Percentiles rank a stretch among this genome's conserved stretches.
phyloP scores from a whole-genome alignment of 2,797 vertebrate species.

The Cheirogaleus major region DNA sequence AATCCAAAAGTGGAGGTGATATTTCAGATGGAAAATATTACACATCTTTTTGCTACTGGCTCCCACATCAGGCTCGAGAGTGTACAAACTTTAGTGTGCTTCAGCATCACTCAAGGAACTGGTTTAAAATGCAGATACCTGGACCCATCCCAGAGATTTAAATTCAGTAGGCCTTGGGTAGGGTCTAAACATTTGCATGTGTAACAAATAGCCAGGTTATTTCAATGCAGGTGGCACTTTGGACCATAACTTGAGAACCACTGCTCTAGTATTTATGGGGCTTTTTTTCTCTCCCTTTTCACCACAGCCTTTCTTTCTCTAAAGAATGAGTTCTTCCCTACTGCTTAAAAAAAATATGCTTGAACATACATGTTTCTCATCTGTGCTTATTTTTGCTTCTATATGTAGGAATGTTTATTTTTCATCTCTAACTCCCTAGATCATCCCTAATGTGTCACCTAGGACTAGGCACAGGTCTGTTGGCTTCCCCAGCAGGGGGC shows the following conservation, averaged over 20 bases:
- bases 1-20: constrained; percentile 4
- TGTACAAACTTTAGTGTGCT: neutral
- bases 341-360: neutral
- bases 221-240: constrained; percentile 6
- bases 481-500: neutral
- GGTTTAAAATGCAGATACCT: neutral
- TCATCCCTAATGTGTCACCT: neutral
- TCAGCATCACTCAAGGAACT: neutral
- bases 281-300: neutral
- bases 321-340: constrained; percentile 13
- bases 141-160: neutral
- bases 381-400: constrained; percentile 24
- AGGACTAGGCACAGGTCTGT: neutral
- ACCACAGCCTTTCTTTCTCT: neutral
- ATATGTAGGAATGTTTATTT: constrained; percentile 23
- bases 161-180: neutral
- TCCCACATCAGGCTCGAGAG: neutral
- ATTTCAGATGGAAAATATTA: constrained; percentile 27
- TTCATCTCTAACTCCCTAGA: neutral
- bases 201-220: neutral
- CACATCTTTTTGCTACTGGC: neutral
- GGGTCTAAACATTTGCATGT: neutral
- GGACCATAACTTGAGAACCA: constrained; percentile 11
- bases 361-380: neutral
- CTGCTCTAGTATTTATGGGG: neutral